Base-by-base conservation (phyloP, 2,797 vertebrate genomes). In the Enteromius argenteus region DNA sequence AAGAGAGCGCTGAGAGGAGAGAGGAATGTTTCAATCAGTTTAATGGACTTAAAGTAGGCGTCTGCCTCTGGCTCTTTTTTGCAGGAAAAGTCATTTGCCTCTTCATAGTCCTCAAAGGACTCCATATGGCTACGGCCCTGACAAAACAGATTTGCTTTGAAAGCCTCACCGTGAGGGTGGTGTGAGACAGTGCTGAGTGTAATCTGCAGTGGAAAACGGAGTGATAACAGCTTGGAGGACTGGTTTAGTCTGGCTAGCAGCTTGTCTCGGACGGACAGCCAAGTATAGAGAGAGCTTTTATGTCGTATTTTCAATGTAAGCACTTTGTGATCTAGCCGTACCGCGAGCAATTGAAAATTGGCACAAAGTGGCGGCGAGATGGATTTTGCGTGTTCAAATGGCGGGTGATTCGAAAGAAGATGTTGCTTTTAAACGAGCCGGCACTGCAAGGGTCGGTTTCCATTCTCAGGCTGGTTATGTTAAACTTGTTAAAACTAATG, bases 21-120 rank as follows among this genome's bases (percentile, higher is more conserved):
- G 81, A 85, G 46, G 35, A 68, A 88, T 84, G 86, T 90, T 91
- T 91, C 88, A 87, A 85, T 91, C 87, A 84, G 87, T 85, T 86
- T 89, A 90, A 90, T 89, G 87, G 87, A 90, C 85, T 46, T 78
- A 81, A 83, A 87, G 89, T 74, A 80, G 87, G 81, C 77, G 79
- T 80, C 49, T 84, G 86, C 86, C 85, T 80, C 74, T 64, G 87
- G 89, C 80, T 81, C 83, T 82, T 81, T 80, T 78, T 86, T 67
- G 73, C 81, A 74, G 84, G 67, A 83, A 81, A 87, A 85, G 66
- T 84, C 74, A 87, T 87, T 87, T 89, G 80, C 87, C 85, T 89
- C 86, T 77, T 86, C 66, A 87, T 87, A 79, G 86, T 86, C 83
- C 87, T 90, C 89, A 86, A 84, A 90, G 84, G 80, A 86, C 80